Evolutionary conservation across 1,140 invertebrate genomes (phyloP), one percentile per base, ranked within the genome.

Genomic region (Apolygus lucorum): DNA sequence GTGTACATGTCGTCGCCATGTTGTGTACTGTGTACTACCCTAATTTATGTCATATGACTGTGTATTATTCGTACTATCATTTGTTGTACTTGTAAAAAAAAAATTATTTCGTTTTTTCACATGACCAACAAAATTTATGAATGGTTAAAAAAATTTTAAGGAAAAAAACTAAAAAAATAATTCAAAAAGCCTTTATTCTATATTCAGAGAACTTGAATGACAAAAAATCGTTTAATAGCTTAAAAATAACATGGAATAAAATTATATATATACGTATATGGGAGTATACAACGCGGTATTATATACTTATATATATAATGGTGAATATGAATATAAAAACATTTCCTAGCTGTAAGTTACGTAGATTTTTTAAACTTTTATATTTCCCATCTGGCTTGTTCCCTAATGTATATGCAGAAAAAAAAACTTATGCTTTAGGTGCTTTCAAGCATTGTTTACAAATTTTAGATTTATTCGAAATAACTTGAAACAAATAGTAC

Each of bases 301-400:
- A 59, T 17, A 59, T 59, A 59, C 54, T 4, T 24, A 66, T 28
- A 66, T 34, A 34, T 66, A 66, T 66, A 59, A 59, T 11, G 17
- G 34, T 4, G 17, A 8, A 8, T 42, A 42, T 8, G 17, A 42
- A 42, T 8, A 42, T 42, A 64, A 64, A 34, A 63, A 26, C 42
- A 64, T 25, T 29, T 27, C 34, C 63, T 64, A 64, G 62, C 21
- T 49, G 17, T 70, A 64, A 70, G 63, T 28, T 21, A 65, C 52
- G 68, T 70, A 70, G 68, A 70, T 70, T 70, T 70, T 70, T 70
- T 70, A 70, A 70, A 70, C 62, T 70, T 70, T 70, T 70, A 70
- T 70, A 70, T 65, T 62, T 70, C 63, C 68, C 67, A 59, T 68
- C 67, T 28, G 67, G 67, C 67, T 68, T 68, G 25, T 59, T 68